Evolutionary conservation across 2,888 invertebrate genomes (phyloP).

Genomic region (Machimus rusticus): DNA sequence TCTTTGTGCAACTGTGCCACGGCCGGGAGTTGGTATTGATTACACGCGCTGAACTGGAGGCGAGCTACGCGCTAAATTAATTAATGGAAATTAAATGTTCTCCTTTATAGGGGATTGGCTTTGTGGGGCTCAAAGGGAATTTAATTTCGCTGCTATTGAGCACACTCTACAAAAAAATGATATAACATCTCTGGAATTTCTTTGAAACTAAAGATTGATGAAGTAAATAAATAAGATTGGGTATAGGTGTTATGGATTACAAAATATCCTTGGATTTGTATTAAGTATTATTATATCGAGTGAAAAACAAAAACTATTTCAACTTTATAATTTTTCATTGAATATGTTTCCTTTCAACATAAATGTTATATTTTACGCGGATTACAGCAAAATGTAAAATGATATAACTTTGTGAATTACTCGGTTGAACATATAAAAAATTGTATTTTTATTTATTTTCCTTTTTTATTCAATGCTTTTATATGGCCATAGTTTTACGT

Average conservation of each 20-base stretch:
- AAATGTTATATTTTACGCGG: too few species aligned
- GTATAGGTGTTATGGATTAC: too few species aligned
- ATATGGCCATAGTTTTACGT: too few species aligned
- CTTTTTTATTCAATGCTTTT: too few species aligned
- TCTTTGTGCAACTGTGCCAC: neutral
- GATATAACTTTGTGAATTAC: too few species aligned
- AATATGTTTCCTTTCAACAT: too few species aligned
- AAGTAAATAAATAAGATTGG: neutral
- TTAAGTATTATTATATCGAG: neutral
- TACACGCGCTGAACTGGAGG: neutral
- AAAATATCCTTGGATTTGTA: neutral
- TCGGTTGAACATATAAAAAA: too few species aligned
- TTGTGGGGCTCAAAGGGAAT: neutral
- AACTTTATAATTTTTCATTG: too few species aligned
- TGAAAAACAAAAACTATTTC: too few species aligned
- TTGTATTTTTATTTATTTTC: too few species aligned
- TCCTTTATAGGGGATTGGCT: neutral
- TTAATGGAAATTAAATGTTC: slow-evolving; percentile 12
- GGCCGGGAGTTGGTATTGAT: neutral
- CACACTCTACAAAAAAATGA: neutral
- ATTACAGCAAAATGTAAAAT: too few species aligned
- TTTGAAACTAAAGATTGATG: neutral
- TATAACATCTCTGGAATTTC: neutral
- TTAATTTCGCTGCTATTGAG: neutral
- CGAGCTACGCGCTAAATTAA: neutral